Conservation (phyloP, 2,888 invertebrate genomes). For the Ochropleura plecta region DNA sequence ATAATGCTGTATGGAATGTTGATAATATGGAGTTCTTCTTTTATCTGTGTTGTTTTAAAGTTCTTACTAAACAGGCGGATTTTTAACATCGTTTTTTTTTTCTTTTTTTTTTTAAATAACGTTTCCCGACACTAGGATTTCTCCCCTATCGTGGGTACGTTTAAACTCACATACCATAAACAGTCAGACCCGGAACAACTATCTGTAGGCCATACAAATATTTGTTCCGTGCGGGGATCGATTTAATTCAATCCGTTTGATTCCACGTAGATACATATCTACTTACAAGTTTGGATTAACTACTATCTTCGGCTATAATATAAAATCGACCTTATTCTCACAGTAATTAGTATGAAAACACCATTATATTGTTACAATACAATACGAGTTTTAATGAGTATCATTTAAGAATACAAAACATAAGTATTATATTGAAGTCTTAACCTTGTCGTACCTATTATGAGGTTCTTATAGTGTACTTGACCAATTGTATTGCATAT, state of each 20-base stretch:
- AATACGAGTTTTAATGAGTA: slow-evolving; percentile 8
- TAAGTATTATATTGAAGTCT: slow-evolving; percentile 21
- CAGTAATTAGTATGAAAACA: slow-evolving; percentile 4
- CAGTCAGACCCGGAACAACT: no score
- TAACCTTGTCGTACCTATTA: slow-evolving; percentile 53
- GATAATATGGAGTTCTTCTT: not conserved
- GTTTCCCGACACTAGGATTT: no score
- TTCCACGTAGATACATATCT: no score
- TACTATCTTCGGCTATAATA: not conserved
- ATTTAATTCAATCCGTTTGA: no score
- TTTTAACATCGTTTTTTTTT: not conserved
- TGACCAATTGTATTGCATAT: slow-evolving; percentile 52
- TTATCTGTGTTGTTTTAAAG: not conserved
- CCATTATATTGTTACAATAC: not conserved
- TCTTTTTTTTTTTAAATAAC: no score
- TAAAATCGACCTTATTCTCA: not conserved
- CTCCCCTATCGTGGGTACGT: no score
- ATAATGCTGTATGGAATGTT: not conserved
- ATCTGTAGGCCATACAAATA: no score
- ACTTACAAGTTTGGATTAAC: not conserved
- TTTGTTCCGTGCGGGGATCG: no score
- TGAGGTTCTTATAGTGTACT: slow-evolving; percentile 31
- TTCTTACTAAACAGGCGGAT: not conserved
- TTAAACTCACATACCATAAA: no score
- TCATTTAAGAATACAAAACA: slow-evolving; percentile 23